Evolutionary conservation across 1,140 invertebrate species (phyloP).

Genomic region (Hetaerina americana): DNA sequence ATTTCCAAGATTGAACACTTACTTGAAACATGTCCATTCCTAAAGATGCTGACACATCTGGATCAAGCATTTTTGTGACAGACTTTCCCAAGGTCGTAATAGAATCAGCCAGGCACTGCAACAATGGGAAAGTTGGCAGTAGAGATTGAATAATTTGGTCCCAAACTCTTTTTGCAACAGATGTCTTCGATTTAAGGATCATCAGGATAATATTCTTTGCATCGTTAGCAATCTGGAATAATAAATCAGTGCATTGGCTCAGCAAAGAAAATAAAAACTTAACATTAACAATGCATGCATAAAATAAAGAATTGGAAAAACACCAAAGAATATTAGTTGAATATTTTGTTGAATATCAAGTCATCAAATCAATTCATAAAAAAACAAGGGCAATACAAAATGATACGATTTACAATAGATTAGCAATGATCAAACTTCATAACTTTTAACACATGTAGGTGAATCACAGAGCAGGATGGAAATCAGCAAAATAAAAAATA

Average conservation of each 20-base stretch:
- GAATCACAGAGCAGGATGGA: too few species aligned
- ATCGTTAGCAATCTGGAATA: conserved; percentile 35
- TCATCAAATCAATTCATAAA: too few species aligned
- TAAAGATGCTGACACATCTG: conserved; percentile 40
- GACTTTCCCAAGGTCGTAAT: conserved; percentile 34
- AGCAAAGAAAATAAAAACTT: not conserved
- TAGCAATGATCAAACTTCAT: too few species aligned
- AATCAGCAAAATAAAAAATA: too few species aligned
- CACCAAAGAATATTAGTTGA: too few species aligned
- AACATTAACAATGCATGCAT: too few species aligned
- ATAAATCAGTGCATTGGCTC: not conserved
- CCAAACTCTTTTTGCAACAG: conserved; percentile 44
- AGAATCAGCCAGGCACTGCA: conserved; percentile 31
- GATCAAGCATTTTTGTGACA: conserved; percentile 44
- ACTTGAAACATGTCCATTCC: conserved; percentile 36
- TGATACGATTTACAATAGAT: too few species aligned
- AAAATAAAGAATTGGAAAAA: too few species aligned
- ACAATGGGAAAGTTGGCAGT: conserved; percentile 37
- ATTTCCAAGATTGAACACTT: too few species aligned
- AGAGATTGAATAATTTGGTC: conserved; percentile 37
- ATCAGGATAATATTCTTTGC: conserved; percentile 44
- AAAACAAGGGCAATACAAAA: too few species aligned
- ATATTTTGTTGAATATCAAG: too few species aligned
- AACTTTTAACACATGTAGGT: too few species aligned
- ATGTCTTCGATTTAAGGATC: conserved; percentile 42